Evolutionary conservation across 2,113 vertebrate genomes (phyloP).

Genomic region (Boulengeromyrus knoepffleri): DNA sequence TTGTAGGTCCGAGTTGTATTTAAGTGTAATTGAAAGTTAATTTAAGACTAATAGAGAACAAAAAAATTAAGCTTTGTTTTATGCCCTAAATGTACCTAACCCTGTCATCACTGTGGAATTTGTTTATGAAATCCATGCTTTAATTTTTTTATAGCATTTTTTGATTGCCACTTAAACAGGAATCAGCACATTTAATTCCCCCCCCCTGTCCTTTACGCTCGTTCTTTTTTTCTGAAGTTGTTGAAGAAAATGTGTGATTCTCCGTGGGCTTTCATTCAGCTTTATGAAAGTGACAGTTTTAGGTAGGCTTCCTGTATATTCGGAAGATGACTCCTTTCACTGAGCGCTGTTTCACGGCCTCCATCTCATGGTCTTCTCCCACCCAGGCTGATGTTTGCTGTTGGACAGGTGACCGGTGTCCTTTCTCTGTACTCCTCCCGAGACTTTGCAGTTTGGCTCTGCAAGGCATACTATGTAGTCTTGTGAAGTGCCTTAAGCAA

Average conservation of each 20-base stretch:
- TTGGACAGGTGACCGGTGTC: background rate
- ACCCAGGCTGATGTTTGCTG: background rate
- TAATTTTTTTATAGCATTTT: background rate
- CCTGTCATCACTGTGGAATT: background rate
- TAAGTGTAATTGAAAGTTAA: background rate
- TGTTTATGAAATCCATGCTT: background rate
- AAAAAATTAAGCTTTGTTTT: background rate
- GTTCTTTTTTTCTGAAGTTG: background rate
- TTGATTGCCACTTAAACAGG: background rate
- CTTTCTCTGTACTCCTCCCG: background rate
- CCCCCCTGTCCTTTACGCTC: background rate
- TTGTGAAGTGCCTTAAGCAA: background rate
- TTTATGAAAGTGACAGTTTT: background rate
- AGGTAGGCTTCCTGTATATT: background rate
- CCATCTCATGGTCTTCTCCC: background rate
- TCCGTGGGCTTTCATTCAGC: background rate
- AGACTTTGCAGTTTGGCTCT: background rate
- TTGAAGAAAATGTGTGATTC: background rate
- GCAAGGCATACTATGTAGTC: background rate
- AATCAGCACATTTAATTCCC: background rate
- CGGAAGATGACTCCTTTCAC: background rate
- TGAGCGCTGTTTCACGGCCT: background rate
- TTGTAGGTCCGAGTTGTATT: background rate
- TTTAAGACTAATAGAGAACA: background rate
- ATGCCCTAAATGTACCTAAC: background rate